These are phyloP conservation scores for Zhengitettix transpicula DNA, from an alignment of 2,888 invertebrate genomes.

Conservation along the genomic window DNA sequence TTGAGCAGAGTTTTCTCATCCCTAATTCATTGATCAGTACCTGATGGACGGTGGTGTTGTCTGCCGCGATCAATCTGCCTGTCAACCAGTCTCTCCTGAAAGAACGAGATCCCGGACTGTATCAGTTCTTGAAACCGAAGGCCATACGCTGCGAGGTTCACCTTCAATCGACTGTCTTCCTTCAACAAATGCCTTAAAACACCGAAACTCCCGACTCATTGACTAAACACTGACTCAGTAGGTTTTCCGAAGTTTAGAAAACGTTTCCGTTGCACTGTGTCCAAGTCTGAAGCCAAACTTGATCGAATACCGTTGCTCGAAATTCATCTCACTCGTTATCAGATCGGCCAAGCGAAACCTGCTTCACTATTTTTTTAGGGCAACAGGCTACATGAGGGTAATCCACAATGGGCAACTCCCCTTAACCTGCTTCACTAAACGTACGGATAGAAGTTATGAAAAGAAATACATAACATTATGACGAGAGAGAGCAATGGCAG, in stretches of 20 bases:
- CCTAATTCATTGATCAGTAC: not conserved
- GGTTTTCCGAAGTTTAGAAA: conserved; percentile 12
- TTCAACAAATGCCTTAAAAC: conserved; percentile 10
- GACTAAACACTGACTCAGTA: conserved; percentile 5
- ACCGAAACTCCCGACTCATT: conserved; percentile 8
- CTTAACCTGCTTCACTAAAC: too few species aligned
- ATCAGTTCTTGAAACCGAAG: conserved; percentile 13
- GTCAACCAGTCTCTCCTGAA: conserved; percentile 10
- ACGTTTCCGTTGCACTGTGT: conserved; percentile 12
- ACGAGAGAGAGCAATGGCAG: too few species aligned
- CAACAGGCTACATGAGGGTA: too few species aligned
- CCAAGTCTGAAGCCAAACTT: conserved; percentile 13
- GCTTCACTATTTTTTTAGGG: too few species aligned
- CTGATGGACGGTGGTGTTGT: not conserved
- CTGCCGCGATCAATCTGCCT: not conserved
- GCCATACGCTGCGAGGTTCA: conserved; percentile 5
- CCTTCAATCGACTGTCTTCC: conserved; percentile 11
- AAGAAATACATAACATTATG: too few species aligned
- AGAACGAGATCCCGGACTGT: conserved; percentile 13
- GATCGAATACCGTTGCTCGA: conserved; percentile 13
- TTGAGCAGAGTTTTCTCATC: not conserved
- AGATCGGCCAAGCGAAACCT: not conserved
- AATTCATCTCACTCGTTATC: conserved; percentile 9
- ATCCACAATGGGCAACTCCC: too few species aligned
- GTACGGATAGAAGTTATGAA: too few species aligned